Conservation (phyloP, 2,888 invertebrate species). For the Micropterix aruncella region DNA sequence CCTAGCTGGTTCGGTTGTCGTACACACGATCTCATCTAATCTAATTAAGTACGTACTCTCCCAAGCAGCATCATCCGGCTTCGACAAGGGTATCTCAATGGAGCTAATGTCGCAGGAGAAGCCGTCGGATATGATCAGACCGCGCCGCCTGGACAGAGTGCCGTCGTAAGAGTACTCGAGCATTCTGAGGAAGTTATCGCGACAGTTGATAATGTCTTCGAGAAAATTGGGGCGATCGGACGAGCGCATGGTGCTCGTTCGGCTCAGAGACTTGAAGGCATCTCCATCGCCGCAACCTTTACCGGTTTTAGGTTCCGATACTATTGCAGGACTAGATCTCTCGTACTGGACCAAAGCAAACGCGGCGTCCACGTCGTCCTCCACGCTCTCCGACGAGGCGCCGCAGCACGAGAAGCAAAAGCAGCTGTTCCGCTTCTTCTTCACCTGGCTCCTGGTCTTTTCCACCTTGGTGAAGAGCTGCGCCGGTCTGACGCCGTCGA, state of each 20-base stretch:
- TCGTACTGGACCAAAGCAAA: conserved; percentile 10
- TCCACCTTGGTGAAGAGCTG: conserved; percentile 7
- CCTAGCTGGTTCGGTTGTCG: too few relatives aligned
- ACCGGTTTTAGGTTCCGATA: too few relatives aligned
- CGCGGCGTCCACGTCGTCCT: conserved; percentile 7
- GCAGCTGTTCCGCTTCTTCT: background rate
- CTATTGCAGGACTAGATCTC: background rate
- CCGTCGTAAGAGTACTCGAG: conserved; percentile 34
- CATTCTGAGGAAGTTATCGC: conserved; percentile 31
- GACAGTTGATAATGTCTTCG: conserved; percentile 29
- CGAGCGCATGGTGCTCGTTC: conserved; percentile 20
- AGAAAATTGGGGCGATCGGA: conserved; percentile 21
- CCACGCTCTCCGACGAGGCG: background rate
- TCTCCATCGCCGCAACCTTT: background rate
- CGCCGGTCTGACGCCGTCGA: conserved; percentile 5
- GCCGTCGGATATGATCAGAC: background rate
- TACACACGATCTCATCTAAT: too few relatives aligned
- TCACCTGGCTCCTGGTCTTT: background rate
- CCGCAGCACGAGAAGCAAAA: background rate
- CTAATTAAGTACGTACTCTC: too few relatives aligned
- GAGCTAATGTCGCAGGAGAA: background rate
- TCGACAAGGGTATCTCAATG: background rate
- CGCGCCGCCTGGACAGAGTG: conserved; percentile 24
- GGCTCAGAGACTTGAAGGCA: conserved; percentile 2
- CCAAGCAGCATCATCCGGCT: background rate